Evolutionary conservation across 2,888 invertebrate species (phyloP).

Genomic region (Heliconius ethilla): DNA sequence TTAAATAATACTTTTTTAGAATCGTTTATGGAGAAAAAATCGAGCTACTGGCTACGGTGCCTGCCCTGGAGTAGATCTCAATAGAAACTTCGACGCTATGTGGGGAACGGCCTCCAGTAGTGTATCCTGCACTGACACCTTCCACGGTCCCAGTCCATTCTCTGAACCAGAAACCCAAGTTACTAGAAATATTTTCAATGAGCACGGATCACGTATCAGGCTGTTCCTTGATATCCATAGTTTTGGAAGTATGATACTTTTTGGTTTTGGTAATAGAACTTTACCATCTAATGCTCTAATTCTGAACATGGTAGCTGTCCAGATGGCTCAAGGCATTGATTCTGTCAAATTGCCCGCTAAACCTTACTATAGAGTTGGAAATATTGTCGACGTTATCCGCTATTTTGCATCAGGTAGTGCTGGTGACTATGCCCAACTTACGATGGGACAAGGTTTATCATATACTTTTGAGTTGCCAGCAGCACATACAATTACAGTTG

Average conservation of each 20-base stretch:
- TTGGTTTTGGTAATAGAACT: slow-evolving; percentile 63
- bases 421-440: slow-evolving; percentile 76
- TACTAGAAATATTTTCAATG: slow-evolving; percentile 80
- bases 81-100: slow-evolving; percentile 87
- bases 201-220: slow-evolving; percentile 73
- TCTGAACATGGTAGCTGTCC: slow-evolving; percentile 65
- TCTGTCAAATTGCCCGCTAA: slow-evolving; percentile 68
- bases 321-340: slow-evolving; percentile 72
- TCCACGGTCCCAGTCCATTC: slow-evolving; percentile 83
- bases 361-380: slow-evolving; percentile 76
- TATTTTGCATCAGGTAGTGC: slow-evolving; percentile 84
- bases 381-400: slow-evolving; percentile 68
- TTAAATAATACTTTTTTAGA: slow-evolving; percentile 58
- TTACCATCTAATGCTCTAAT: slow-evolving; percentile 76
- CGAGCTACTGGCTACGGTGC: slow-evolving; percentile 63
- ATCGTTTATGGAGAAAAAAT: slow-evolving; percentile 86
- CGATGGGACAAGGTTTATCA: slow-evolving; percentile 28
- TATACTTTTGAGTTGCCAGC: slow-evolving; percentile 82
- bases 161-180: slow-evolving; percentile 85
- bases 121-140: slow-evolving; percentile 82
- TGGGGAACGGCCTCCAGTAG: slow-evolving; percentile 83
- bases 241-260: slow-evolving; percentile 84
- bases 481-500: slow-evolving; percentile 19
- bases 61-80: slow-evolving; percentile 87
- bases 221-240: slow-evolving; percentile 89